Percentiles rank a stretch among this genome's conserved stretches.
Evolutionary conservation across 2,888 invertebrate species (phyloP).

Genomic region (Leistus spinibarbis): DNA sequence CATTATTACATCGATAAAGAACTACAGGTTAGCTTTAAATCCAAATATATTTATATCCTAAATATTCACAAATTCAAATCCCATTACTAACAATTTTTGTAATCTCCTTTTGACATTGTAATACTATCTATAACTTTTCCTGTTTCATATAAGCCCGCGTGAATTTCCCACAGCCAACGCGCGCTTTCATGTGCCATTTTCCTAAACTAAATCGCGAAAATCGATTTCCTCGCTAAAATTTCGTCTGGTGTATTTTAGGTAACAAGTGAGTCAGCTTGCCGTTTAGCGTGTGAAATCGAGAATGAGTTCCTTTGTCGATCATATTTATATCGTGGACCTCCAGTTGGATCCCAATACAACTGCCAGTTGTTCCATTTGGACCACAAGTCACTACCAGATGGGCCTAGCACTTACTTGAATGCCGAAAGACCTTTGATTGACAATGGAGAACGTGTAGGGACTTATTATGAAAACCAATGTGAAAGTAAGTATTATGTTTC

Average conservation of each 20-base stretch:
- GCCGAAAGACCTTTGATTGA: slow-evolving; percentile 89
- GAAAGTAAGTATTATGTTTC: slow-evolving; percentile 73
- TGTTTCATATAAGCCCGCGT: background rate
- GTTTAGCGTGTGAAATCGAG: slow-evolving; percentile 89
- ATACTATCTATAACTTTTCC: no score
- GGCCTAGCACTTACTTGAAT: slow-evolving; percentile 88
- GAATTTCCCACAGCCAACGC: background rate
- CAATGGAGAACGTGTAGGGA: slow-evolving; percentile 87
- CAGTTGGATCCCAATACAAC: slow-evolving; percentile 79
- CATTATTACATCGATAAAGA: slow-evolving; percentile 95
- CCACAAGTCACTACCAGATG: slow-evolving; percentile 90
- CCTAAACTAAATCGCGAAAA: background rate
- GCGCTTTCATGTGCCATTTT: background rate
- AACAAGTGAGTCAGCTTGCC: slow-evolving; percentile 87
- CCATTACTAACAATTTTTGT: no score
- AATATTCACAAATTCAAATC: no score
- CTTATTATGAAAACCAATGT: slow-evolving; percentile 89
- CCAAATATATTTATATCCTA: no score
- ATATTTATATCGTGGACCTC: slow-evolving; percentile 72
- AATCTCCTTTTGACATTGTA: no score
- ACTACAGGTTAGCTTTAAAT: no score
- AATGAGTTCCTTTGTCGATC: slow-evolving; percentile 91
- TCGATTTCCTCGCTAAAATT: background rate
- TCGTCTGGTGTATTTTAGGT: slow-evolving; percentile 59
- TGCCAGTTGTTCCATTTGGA: slow-evolving; percentile 92